Evolutionary conservation across 2,888 invertebrate genomes (phyloP), one percentile per base, ranked within the genome.

Genomic region (Drosophila nr. perissopoda): DNA sequence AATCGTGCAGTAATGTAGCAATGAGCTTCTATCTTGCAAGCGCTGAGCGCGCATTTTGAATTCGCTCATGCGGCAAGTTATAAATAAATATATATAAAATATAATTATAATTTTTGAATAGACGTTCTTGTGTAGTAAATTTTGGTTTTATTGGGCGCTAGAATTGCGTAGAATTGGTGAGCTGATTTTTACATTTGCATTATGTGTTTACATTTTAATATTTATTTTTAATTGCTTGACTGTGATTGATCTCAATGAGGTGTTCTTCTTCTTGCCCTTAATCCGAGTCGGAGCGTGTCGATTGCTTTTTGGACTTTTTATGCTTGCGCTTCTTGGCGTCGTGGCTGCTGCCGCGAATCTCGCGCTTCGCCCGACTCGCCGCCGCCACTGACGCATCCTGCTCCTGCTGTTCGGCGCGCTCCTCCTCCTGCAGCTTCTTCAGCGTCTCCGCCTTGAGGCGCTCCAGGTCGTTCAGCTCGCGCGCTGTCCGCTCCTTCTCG

Each of bases 371-470:
- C 4, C 73, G 74, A 52, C 63, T 58, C 25, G 46, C 7, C 16
- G 1, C 29, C 16, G 46, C 11, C 8, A 10, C 31, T 31, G 68
- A 49, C 0, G 63, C 8, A 5, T 65, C 73, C 21, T 40, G 40
- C 4, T 66, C 70, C 18, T 54, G 67, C 5, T 66, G 68, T 16
- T 54, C 65, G 2, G 68, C 70, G 8, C 59, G 82, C 2, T 93
- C 91, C 65, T 92, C 92, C 65, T 93, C 91, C n/a, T 84, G 88
- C 16, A 93, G 76, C 61, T 93, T 92, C 53, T 91, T 87, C 0
- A 93, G 64, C 0, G 93, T 93, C 74, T 93, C 93, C 40, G 88
- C 89, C 70, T 93, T 93, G 0, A 93, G 82, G 38, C 92, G 92
- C 68, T 93, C 93, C 63, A 93, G 70, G 27, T 93, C 92, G 48